Evolutionary conservation across 2,113 vertebrate species (phyloP), one percentile per base, ranked within the genome.

Genomic region (Blennius ocellaris): DNA sequence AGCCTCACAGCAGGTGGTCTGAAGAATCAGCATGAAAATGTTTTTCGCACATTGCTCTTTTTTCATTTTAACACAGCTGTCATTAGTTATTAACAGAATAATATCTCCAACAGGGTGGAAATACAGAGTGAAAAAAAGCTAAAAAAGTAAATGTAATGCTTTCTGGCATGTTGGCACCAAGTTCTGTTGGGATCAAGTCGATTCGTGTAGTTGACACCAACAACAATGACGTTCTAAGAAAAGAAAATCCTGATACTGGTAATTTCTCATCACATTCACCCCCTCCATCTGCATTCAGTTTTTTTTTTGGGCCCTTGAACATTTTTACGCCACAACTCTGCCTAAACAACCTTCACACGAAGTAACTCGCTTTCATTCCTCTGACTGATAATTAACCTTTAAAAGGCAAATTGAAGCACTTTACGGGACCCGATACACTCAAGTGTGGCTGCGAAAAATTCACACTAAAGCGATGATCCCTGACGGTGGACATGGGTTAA

Each of bases 321-420:
- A 45, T 14, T 45, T 45, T 45, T 45, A 45, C 11, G 3, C 5
- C 11, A 45, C 11, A 14, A 45, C 10, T 10, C 1, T 11, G 12
- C 11, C 1, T 45, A 12, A 14, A 45, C 44, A 48, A n/a, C 45
- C 14, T 7, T 5, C 45, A 48, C 3, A 12, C 44, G 4, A 12
- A 45, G 12, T 48, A n/a, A 48, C 6, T 3, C 2, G n/a, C 11
- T 47, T 2, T n/a, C 12, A 15, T 48, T 48, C 7, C 7, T n/a
- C 37, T 40, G 38, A 11, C 17, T 60, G 5, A 72, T 61, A 55
- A 61, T 61, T 16, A 16, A 57, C 60, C 8, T 45, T 61, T 57
- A 11, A 30, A 61, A 43, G 54, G 41, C 14, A 49, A 48, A 16
- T 68, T 7, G 0, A 59, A 15, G 12, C 45, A 48, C 45, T 15